These are phyloP conservation scores for Heliocidaris erythrogramma DNA, from an alignment of 35 echinoderm and acorn worm genomes.

Conservation along the genomic window DNA sequence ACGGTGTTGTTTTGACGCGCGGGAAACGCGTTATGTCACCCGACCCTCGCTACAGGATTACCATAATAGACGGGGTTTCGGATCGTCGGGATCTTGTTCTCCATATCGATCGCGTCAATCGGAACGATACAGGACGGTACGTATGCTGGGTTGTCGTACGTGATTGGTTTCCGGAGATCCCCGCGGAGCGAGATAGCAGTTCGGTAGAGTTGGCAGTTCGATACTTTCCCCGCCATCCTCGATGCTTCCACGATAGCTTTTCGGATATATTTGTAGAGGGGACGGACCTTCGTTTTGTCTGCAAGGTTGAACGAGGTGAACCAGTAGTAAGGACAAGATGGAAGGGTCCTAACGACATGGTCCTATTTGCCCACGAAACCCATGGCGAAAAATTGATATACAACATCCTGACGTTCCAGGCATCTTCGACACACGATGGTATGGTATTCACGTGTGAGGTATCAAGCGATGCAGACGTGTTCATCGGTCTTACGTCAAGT, in stretches of 20 bases:
- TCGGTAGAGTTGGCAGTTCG: conserved; percentile 16
- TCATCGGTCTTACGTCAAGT: not conserved
- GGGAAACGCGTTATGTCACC: conserved; percentile 21
- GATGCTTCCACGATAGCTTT: conserved; percentile 5
- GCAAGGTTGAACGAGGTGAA: not conserved
- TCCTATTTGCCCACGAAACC: conserved; percentile 24
- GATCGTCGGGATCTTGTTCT: conserved; percentile 34
- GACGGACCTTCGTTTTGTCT: not conserved
- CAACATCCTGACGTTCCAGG: conserved; percentile 11
- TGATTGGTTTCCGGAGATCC: not conserved
- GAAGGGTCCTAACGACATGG: conserved; percentile 29
- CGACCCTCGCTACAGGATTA: not conserved
- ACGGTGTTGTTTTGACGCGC: conserved; percentile 23
- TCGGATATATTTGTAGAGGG: not conserved
- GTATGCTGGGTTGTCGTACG: conserved; percentile 30
- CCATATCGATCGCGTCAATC: conserved; percentile 33
- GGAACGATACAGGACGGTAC: conserved; percentile 24
- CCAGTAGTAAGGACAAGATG: conserved; percentile 24
- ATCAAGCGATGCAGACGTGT: conserved; percentile 1
- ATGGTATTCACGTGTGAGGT: conserved; percentile 42
- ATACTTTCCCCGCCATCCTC: conserved; percentile 30
- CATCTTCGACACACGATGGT: not conserved
- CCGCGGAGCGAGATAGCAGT: not conserved
- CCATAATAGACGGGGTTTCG: conserved; percentile 20
- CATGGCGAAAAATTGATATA: not conserved